phyloP scores from a whole-genome alignment of 2,888 invertebrate genomes.

The Xiphydria camelus region DNA sequence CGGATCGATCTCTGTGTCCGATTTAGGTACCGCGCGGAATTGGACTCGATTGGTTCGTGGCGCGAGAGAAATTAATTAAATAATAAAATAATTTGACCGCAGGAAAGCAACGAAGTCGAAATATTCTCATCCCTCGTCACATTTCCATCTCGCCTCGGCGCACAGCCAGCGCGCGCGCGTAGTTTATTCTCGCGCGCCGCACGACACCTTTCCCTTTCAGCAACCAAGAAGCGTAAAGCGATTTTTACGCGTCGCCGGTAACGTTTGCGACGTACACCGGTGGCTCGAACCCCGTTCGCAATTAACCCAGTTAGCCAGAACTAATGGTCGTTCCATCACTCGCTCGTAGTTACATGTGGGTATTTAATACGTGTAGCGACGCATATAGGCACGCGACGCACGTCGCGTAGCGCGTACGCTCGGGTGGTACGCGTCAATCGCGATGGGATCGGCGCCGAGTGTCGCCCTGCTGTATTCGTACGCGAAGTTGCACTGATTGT shows the following conservation, averaged over 20 bases:
- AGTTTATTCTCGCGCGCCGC: neutral
- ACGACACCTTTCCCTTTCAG: neutral
- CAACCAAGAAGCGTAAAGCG: slow-evolving; percentile 7
- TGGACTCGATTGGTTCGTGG: too few relatives aligned
- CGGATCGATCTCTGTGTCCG: too few relatives aligned
- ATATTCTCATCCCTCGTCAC: too few relatives aligned
- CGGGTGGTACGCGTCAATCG: neutral
- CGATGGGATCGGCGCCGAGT: too few relatives aligned
- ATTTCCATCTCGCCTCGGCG: too few relatives aligned
- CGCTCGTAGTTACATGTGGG: neutral
- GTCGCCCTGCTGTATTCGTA: too few relatives aligned
- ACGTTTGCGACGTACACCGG: neutral
- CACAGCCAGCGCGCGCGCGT: neutral
- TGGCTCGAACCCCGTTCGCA: neutral
- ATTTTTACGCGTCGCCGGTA: slow-evolving; percentile 1
- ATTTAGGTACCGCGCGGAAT: too few relatives aligned
- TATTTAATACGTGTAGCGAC: neutral
- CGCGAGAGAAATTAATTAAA: too few relatives aligned
- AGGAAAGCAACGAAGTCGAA: too few relatives aligned
- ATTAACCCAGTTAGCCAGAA: slow-evolving; percentile 27
- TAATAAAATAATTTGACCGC: too few relatives aligned
- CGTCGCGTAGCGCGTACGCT: neutral
- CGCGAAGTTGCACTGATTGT: too few relatives aligned
- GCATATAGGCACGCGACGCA: too few relatives aligned
- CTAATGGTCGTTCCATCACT: slow-evolving; percentile 44